Percentiles rank a stretch among this genome's conserved stretches.
Evolutionary conservation across 2,113 vertebrate species (phyloP).

Genomic region (Danionella cerebrum): DNA sequence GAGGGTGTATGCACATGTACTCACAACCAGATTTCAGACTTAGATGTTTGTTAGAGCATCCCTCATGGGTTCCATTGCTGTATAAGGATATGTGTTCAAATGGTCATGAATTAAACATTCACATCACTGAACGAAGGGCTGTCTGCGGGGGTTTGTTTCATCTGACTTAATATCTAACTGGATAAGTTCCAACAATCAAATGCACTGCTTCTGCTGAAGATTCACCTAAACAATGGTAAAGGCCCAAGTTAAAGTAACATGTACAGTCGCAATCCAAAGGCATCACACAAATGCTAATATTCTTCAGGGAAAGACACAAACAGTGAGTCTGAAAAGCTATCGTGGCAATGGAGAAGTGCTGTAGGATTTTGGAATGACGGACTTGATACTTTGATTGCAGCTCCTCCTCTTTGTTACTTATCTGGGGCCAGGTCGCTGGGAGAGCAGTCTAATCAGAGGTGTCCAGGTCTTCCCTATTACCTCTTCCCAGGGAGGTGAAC

Average conservation of each 20-base stretch:
- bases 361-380: no score
- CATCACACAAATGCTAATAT: no score
- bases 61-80: not conserved
- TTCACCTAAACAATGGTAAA: not conserved
- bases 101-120: slow-evolving; percentile 1
- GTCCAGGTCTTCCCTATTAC: no score
- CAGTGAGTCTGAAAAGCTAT: no score
- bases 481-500: no score
- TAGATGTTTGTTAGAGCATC: not conserved
- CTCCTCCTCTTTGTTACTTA: no score
- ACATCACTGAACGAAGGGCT: not conserved
- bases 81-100: slow-evolving; percentile 7
- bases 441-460: no score
- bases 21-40: not conserved
- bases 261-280: no score
- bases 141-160: not conserved
- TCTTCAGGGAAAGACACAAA: no score
- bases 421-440: no score
- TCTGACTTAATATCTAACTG: slow-evolving; percentile 1
- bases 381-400: no score
- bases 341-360: no score
- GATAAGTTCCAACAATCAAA: not conserved
- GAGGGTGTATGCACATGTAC: not conserved
- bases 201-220: not conserved
- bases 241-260: not conserved